A percentile compares a stretch with the other conserved stretches of the same genome.
phyloP scores from a whole-genome alignment of 2,888 invertebrate genomes.

The Heterodera filipjevi region DNA sequence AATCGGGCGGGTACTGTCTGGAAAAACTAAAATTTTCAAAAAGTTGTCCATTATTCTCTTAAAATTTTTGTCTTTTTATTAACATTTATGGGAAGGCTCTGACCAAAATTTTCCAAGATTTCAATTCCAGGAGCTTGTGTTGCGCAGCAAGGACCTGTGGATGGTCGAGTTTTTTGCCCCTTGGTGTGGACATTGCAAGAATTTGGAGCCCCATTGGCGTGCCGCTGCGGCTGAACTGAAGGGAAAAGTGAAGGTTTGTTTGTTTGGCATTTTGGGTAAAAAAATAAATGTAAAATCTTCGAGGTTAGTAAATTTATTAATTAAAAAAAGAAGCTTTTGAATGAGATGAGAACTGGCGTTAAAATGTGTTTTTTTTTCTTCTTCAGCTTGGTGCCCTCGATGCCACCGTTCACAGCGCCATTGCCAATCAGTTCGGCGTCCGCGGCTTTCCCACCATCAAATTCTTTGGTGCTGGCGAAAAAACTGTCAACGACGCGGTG shows the following conservation, averaged over 20 bases:
- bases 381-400: constrained; percentile 83
- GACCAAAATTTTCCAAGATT: neutral
- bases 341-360: neutral
- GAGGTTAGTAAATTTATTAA: neutral
- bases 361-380: neutral
- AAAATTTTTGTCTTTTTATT: too few relatives aligned
- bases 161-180: constrained; percentile 93
- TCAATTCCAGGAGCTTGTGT: constrained; percentile 75
- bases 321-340: too few relatives aligned
- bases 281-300: neutral
- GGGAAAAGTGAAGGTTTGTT: constrained; percentile 79
- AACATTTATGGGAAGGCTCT: too few relatives aligned
- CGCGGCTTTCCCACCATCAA: constrained; percentile 97
- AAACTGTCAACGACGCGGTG: constrained; percentile 67
- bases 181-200: constrained; percentile 89
- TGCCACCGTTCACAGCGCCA: constrained; percentile 85
- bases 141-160: constrained; percentile 93
- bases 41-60: too few relatives aligned
- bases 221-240: constrained; percentile 90
- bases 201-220: constrained; percentile 90
- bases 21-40: too few relatives aligned
- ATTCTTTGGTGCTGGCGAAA: constrained; percentile 72
- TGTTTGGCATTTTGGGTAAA: too few relatives aligned
- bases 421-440: constrained; percentile 81
- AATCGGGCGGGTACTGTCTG: too few relatives aligned